Percentiles rank a stretch among this genome's conserved stretches.
Conservation (phyloP, 2,113 vertebrate species). For the Plecturocebus donacophilus region DNA sequence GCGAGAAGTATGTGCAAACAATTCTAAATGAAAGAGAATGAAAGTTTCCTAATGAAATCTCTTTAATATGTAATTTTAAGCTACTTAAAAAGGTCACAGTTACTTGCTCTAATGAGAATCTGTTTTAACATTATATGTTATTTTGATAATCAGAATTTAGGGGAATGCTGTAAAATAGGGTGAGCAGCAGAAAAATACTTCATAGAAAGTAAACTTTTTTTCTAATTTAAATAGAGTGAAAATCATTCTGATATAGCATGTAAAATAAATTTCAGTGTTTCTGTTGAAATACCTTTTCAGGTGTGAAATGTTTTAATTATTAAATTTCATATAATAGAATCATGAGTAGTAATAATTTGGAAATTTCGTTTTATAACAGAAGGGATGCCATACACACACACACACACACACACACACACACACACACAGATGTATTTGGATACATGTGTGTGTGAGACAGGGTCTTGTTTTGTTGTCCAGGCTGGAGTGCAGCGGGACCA, state of each 20-base stretch:
- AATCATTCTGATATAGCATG: neutral
- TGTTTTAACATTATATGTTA: neutral
- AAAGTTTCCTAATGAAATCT: slow-evolving; percentile 7
- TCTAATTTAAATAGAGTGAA: neutral
- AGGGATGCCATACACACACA: neutral
- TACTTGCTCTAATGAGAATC: neutral
- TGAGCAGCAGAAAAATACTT: neutral
- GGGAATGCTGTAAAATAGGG: neutral
- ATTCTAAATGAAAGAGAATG: slow-evolving; percentile 31
- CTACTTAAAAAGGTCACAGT: neutral
- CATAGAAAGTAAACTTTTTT: neutral
- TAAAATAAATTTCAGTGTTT: neutral
- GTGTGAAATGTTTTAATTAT: slow-evolving; percentile 5
- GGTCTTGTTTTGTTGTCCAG: no score
- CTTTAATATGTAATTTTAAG: slow-evolving; percentile 19
- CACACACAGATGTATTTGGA: no score
- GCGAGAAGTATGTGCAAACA: neutral
- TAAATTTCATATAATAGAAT: neutral
- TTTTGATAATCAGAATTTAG: slow-evolving; percentile 19
- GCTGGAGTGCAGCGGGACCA: no score
- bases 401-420: no score
- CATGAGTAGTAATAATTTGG: neutral
- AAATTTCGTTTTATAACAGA: neutral
- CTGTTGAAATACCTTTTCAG: neutral
- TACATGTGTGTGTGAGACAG: no score